Percentiles rank a stretch among this genome's conserved stretches.
Evolutionary conservation across 2,797 vertebrate genomes (phyloP).

Genomic region (Euphonia xanthogaster): DNA sequence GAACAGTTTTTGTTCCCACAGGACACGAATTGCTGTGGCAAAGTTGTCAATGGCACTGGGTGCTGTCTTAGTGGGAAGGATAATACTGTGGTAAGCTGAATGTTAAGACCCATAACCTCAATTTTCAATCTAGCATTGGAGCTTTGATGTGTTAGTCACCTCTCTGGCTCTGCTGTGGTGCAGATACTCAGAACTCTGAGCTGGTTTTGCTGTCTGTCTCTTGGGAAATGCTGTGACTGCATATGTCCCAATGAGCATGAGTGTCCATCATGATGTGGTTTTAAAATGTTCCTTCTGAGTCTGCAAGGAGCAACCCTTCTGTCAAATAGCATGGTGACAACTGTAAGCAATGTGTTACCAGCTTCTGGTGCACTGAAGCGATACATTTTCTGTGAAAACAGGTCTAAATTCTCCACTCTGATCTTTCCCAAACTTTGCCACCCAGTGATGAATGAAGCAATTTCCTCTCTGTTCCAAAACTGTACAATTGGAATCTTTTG

Average conservation of each 20-base stretch:
- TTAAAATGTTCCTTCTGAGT: neutral
- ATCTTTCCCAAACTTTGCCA: neutral
- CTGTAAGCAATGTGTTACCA: neutral
- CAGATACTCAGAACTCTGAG: neutral
- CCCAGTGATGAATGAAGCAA: neutral
- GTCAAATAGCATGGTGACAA: neutral
- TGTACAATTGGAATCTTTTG: neutral
- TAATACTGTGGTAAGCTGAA: conserved; percentile 31
- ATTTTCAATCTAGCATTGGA: neutral
- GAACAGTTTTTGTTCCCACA: conserved; percentile 41
- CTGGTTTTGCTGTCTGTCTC: neutral
- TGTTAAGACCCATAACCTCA: neutral
- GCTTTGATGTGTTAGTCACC: neutral
- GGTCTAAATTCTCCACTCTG: neutral
- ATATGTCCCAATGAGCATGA: neutral
- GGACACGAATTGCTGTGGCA: conserved; percentile 82
- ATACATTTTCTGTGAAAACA: neutral
- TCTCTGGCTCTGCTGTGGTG: neutral
- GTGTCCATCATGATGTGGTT: neutral
- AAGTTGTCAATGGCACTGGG: conserved; percentile 63
- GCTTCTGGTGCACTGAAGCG: neutral
- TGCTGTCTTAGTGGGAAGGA: conserved; percentile 79
- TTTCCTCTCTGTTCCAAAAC: neutral
- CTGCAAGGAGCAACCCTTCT: neutral
- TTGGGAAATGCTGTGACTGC: neutral